These are phyloP conservation scores for Prorops nasuta DNA, from an alignment of 1,140 invertebrate genomes.

Conservation along the genomic window DNA sequence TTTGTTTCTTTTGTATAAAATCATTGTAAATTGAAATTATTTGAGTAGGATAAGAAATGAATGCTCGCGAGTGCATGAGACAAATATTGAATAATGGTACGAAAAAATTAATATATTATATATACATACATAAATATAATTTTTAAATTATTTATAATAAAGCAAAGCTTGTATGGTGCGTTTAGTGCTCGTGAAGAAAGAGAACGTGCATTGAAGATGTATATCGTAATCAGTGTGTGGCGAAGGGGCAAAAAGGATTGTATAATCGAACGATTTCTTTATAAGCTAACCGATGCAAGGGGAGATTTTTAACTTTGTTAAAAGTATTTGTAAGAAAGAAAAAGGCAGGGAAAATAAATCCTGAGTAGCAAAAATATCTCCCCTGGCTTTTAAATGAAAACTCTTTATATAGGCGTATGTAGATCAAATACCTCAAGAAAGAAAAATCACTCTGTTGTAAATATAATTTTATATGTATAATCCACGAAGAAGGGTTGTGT, in stretches of 20 bases:
- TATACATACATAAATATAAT: constrained; percentile 25
- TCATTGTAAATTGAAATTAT: constrained; percentile 43
- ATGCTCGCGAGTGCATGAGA: not conserved
- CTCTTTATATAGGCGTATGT: constrained; percentile 28
- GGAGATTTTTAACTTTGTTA: too few relatives aligned
- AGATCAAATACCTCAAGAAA: constrained; percentile 41
- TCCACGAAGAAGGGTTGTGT: constrained; percentile 15
- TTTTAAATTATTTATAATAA: constrained; percentile 37
- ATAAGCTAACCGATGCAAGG: too few relatives aligned
- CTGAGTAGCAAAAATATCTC: too few relatives aligned
- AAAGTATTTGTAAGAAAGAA: too few relatives aligned
- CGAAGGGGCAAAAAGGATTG: too few relatives aligned
- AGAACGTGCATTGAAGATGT: too few relatives aligned
- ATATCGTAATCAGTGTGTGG: too few relatives aligned
- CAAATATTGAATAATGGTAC: not conserved
- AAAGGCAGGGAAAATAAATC: too few relatives aligned
- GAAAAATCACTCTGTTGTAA: constrained; percentile 40
- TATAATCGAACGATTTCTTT: too few relatives aligned
- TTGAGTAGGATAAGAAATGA: constrained; percentile 1
- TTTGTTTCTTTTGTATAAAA: constrained; percentile 23
- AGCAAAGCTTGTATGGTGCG: too few relatives aligned
- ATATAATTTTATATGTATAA: constrained; percentile 42
- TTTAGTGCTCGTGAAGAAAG: too few relatives aligned
- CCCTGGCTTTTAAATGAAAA: constrained; percentile 2
- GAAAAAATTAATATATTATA: not conserved